A percentile compares a stretch with the other conserved stretches of the same genome.
phyloP scores from a whole-genome alignment of 2,797 vertebrate genomes.

The Megalops cyprinoides region DNA sequence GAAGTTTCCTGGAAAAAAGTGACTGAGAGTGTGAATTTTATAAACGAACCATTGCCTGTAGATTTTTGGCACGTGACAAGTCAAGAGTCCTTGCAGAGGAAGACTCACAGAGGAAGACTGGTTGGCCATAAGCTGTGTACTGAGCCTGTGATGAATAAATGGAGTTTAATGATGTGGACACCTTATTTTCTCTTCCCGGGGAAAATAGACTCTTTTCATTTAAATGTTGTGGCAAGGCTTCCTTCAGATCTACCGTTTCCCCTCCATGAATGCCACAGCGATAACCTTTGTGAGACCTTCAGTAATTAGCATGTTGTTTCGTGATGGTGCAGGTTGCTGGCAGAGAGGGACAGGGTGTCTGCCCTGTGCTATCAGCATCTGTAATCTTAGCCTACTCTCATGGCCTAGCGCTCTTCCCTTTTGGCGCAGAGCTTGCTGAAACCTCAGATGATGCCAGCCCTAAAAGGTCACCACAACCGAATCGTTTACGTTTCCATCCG shows the following conservation, averaged over 20 bases:
- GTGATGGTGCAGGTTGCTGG: conserved; percentile 53
- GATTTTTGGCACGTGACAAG: too few relatives aligned
- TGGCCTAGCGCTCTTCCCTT: conserved; percentile 54
- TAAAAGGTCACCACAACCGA: conserved; percentile 67
- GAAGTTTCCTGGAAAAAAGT: too few relatives aligned
- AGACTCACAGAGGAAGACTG: too few relatives aligned
- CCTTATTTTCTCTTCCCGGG: too few relatives aligned
- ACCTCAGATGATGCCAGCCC: conserved; percentile 55
- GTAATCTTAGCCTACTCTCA: conserved; percentile 55
- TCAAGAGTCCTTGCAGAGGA: too few relatives aligned
- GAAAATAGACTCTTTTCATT: too few relatives aligned
- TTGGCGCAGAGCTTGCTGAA: conserved; percentile 49
- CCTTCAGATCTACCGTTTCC: conserved; percentile 34
- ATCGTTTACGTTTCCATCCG: conserved; percentile 62
- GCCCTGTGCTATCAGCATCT: conserved; percentile 59
- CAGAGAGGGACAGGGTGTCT: conserved; percentile 42
- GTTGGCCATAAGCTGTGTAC: too few relatives aligned
- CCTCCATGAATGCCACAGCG: conserved; percentile 45
- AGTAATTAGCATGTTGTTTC: conserved; percentile 59
- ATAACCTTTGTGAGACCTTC: conserved; percentile 61
- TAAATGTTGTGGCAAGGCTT: too few relatives aligned
- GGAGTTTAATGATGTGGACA: not conserved
- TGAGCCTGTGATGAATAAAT: too few relatives aligned
- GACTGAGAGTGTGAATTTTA: too few relatives aligned
- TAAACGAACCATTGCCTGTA: too few relatives aligned